These are phyloP conservation scores for Pseudotriccus pelzelni DNA, from an alignment of 2,797 vertebrate species.

Conservation along the genomic window DNA sequence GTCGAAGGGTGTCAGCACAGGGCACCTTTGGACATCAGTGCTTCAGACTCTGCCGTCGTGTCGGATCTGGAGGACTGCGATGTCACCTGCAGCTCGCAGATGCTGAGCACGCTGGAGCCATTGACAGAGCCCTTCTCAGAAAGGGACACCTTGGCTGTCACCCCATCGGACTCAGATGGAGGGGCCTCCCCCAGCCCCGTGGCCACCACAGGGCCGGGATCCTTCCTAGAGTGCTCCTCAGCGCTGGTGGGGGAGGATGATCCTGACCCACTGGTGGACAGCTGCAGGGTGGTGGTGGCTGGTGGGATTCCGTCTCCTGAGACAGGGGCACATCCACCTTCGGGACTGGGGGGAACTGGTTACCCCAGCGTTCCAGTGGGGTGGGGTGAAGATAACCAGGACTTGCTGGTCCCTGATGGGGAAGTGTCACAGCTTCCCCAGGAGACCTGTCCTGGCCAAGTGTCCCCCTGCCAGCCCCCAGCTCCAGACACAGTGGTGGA, in stretches of 20 bases:
- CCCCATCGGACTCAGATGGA: slow-evolving; percentile 56
- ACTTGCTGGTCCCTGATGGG: not conserved
- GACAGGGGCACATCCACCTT: fast-evolving
- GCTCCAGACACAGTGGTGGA: not conserved
- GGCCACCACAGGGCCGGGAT: not conserved
- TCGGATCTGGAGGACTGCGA: slow-evolving; percentile 69
- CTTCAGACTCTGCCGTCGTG: slow-evolving; percentile 56
- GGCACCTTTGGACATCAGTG: slow-evolving; percentile 33
- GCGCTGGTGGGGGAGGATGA: not conserved
- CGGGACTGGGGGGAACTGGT: not conserved
- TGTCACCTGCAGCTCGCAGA: slow-evolving; percentile 72
- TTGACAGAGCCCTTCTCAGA: slow-evolving; percentile 55
- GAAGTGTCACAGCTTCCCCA: not conserved
- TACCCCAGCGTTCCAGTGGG: not conserved
- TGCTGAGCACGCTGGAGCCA: slow-evolving; percentile 64
- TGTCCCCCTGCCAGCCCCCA: slow-evolving; percentile 12
- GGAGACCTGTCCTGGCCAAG: not conserved
- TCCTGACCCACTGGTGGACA: not conserved
- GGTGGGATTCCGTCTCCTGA: not conserved
- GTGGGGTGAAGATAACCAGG: slow-evolving; percentile 51
- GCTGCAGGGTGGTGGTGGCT: not conserved
- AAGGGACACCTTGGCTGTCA: slow-evolving; percentile 57
- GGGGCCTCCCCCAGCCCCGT: slow-evolving; percentile 56
- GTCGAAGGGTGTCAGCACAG: slow-evolving; percentile 13
- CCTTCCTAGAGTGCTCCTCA: not conserved